Conservation (phyloP, 2,797 vertebrate genomes). For the Lagocephalus sceleratus region DNA sequence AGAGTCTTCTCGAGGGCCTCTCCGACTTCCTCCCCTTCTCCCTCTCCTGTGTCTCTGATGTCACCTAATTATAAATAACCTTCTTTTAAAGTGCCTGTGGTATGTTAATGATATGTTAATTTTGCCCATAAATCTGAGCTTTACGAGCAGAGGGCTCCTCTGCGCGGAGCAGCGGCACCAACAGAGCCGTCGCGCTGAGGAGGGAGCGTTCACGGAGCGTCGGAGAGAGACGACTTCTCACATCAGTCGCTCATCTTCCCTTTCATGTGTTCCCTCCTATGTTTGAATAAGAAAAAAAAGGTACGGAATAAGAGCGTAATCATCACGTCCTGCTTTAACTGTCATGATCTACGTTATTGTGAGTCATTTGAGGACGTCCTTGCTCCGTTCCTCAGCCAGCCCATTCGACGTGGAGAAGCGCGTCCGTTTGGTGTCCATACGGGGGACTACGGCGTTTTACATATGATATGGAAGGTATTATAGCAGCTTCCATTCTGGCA, state of each 20-base stretch:
- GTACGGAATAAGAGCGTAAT: constrained; percentile 13
- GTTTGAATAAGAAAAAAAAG: constrained; percentile 23
- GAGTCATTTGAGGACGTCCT: constrained; percentile 14
- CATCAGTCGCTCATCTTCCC: constrained; percentile 25
- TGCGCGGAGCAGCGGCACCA: constrained; percentile 40
- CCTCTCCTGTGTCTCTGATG: constrained; percentile 64
- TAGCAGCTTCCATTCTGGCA: constrained; percentile 19
- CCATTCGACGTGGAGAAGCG: neutral
- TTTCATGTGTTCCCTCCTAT: constrained; percentile 37
- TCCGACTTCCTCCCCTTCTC: constrained; percentile 47
- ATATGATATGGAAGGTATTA: constrained; percentile 19
- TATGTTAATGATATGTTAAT: constrained; percentile 80
- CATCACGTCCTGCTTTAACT: constrained; percentile 16
- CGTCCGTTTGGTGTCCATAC: neutral
- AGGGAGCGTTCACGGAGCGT: constrained; percentile 26
- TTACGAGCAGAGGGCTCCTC: constrained; percentile 59
- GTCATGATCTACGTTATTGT: neutral
- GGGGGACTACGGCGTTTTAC: constrained; percentile 19
- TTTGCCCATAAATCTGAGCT: constrained; percentile 68
- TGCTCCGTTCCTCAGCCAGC: neutral
- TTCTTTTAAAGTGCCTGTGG: constrained; percentile 69
- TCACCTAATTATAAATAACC: constrained; percentile 79
- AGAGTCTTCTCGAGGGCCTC: constrained; percentile 48
- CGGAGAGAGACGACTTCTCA: constrained; percentile 21
- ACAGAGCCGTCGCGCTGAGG: constrained; percentile 36